Percentiles rank a stretch among this genome's conserved stretches.
Evolutionary conservation across 2,888 invertebrate genomes (phyloP).

Genomic region (Ennomos quercinarius): DNA sequence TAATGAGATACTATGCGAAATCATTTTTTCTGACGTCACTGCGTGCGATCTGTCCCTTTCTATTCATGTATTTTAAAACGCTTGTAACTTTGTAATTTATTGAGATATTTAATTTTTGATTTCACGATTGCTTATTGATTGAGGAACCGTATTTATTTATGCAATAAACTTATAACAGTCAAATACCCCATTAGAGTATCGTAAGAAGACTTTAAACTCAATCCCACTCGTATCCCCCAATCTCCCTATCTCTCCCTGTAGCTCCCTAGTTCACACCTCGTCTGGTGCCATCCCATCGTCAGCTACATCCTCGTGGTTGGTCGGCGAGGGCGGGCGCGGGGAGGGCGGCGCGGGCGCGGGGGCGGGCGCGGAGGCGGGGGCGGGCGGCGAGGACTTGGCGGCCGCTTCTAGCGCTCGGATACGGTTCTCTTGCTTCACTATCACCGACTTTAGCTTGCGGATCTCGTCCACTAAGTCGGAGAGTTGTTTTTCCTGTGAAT

Average conservation of each 20-base stretch:
- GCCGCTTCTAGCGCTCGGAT: constrained; percentile 91
- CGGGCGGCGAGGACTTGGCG: constrained; percentile 61
- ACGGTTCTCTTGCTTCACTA: constrained; percentile 96
- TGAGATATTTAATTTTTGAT: too few species aligned
- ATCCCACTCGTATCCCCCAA: not conserved
- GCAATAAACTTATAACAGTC: too few species aligned
- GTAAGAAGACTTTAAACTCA: constrained; percentile 13
- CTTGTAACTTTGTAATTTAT: too few species aligned
- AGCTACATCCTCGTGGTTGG: constrained; percentile 63
- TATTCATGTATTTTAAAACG: too few species aligned
- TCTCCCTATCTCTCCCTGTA: not conserved
- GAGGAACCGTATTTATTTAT: too few species aligned
- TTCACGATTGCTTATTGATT: too few species aligned
- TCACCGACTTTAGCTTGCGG: constrained; percentile 96
- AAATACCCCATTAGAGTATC: too few species aligned
- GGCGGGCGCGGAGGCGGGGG: constrained; percentile 56
- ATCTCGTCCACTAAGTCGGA: constrained; percentile 96
- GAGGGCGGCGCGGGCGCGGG: constrained; percentile 50
- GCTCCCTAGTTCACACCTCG: constrained; percentile 84
- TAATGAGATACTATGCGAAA: too few species aligned
- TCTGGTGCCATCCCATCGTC: constrained; percentile 84
- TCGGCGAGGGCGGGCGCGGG: constrained; percentile 57
- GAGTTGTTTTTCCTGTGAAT: constrained; percentile 88
- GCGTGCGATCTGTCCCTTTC: too few species aligned
- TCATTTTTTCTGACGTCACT: too few species aligned